These are phyloP conservation scores for Aurelia coerulea DNA, from an alignment of 30 jellyfish, hydroid and myxozoan genomes.

Conservation along the genomic window DNA sequence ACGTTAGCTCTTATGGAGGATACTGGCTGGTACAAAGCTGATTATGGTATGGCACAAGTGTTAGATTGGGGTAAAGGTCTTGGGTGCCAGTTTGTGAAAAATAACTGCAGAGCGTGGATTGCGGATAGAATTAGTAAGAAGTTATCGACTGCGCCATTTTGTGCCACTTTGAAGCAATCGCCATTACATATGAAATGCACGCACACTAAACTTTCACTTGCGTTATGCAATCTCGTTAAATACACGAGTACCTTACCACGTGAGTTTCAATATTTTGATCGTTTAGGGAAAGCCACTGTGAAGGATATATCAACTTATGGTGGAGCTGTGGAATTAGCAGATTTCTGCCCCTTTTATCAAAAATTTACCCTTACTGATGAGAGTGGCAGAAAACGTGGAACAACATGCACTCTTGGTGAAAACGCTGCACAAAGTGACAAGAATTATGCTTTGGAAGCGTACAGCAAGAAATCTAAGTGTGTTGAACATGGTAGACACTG, in stretches of 20 bases:
- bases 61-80: constrained; percentile 92
- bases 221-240: constrained; percentile 87
- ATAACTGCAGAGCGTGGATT: constrained; percentile 97
- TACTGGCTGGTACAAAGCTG: constrained; percentile 97
- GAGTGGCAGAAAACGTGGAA: constrained; percentile 90
- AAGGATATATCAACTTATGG: constrained; percentile 89
- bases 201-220: constrained; percentile 87
- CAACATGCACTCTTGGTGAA: constrained; percentile 87
- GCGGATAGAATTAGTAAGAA: constrained; percentile 81
- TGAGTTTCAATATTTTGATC: constrained; percentile 86
- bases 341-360: constrained; percentile 93
- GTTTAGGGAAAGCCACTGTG: constrained; percentile 85
- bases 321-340: constrained; percentile 97
- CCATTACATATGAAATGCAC: constrained; percentile 97
- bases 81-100: constrained; percentile 90
- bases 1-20: constrained; percentile 95
- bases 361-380: constrained; percentile 93
- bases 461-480: constrained; percentile 74
- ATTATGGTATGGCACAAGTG: constrained; percentile 88
- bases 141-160: constrained; percentile 87
- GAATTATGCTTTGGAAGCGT: constrained; percentile 84
- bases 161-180: constrained; percentile 95
- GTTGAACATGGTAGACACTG: constrained; percentile 96
- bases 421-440: constrained; percentile 73
- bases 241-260: constrained; percentile 77